Base-by-base conservation (phyloP, 2,113 vertebrate genomes). In the Syrmaticus mikado region DNA sequence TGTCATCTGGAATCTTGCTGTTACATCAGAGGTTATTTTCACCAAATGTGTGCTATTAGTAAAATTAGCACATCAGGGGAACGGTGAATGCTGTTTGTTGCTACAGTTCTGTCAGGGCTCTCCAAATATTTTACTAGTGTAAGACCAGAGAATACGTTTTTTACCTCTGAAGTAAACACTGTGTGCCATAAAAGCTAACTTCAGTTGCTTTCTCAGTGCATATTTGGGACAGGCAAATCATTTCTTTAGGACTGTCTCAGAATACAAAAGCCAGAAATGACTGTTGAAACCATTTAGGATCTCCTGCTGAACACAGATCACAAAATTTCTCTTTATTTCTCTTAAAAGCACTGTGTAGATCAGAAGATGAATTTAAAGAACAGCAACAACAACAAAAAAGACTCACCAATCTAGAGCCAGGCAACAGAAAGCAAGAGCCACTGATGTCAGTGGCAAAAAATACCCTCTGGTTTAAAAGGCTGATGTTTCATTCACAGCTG, bases 1-100 rank as follows among this genome's bases (percentile, higher is more conserved):
- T 90, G 62, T 94, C 84, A 90, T 85, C 85, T 90, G 85, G 71
- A 95, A 76, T 77, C 73, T 86, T 48, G 83, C 87, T 83, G 85
- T 68, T 77, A 40, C 52, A 66, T 77, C 82, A 85, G 77, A 90
- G 46, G 46, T 93, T 65, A 53, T 82, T 82, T 71, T 67, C 76
- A 87, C 64, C 40, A 67, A 78, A 77, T 75, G 45, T 52, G 34
- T 72, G 60, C 81, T 92, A 66, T 92, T 88, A 87, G 87, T 77
- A 84, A 94, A 87, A 88, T 64, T 0, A 0, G 67, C 82, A 73
- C 80, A 84, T 84, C 66, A 38, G 65, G 85, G 65, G 45, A 68
- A 60, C 43, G 57, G 32, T 55, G 52, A 92, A 82, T 20, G 30
- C 60, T 24, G 6, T 71, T 94, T 86, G 87, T 40, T 94, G 65